Conservation (phyloP, 2,888 invertebrate species). For the Agonum fuliginosum region DNA sequence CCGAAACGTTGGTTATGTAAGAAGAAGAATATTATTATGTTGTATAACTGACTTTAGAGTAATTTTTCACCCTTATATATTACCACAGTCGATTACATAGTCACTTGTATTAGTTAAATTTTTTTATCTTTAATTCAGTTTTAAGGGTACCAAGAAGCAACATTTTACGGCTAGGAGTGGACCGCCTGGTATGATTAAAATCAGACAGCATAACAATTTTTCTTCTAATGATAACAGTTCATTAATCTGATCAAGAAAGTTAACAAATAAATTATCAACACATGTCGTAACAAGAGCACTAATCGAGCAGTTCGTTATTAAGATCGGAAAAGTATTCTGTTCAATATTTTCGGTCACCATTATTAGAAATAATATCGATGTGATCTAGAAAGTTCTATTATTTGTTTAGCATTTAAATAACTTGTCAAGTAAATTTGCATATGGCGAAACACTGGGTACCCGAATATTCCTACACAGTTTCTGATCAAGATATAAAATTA, state of each 20-base stretch:
- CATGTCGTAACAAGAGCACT: constrained; percentile 35
- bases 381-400: constrained; percentile 54
- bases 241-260: constrained; percentile 21
- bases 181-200: background rate
- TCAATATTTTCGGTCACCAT: constrained; percentile 44
- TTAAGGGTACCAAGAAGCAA: too few relatives aligned
- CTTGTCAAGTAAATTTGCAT: constrained; percentile 49
- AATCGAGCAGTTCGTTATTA: constrained; percentile 31
- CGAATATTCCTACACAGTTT: constrained; percentile 5
- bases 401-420: constrained; percentile 52
- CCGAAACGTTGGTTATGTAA: too few relatives aligned
- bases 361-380: constrained; percentile 34
- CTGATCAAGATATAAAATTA: constrained; percentile 37
- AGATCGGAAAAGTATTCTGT: constrained; percentile 33
- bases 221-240: background rate
- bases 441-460: constrained; percentile 40
- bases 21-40: too few relatives aligned
- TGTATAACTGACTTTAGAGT: too few relatives aligned
- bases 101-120: too few relatives aligned
- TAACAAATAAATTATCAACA: constrained; percentile 41
- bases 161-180: background rate
- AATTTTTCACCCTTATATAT: too few relatives aligned
- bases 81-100: too few relatives aligned
- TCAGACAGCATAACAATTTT: background rate
- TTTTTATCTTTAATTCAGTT: too few relatives aligned